Evolutionary conservation across 2,797 vertebrate genomes (phyloP).

Genomic region (Knipowitschia caucasica): DNA sequence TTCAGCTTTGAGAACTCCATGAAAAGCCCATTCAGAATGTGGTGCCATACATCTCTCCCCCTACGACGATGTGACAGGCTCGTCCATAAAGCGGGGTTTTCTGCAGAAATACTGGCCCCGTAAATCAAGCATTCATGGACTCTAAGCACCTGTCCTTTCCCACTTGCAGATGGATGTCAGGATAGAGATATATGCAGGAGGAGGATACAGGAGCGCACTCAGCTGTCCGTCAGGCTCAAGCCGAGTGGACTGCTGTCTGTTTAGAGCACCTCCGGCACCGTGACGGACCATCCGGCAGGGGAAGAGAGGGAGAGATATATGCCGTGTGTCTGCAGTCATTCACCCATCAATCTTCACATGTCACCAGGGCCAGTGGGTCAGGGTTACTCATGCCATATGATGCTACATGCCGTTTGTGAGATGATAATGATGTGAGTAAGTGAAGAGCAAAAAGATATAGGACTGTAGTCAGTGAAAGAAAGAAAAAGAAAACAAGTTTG

Average conservation of each 20-base stretch:
- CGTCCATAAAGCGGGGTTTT: constrained; percentile 33
- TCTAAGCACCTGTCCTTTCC: constrained; percentile 27
- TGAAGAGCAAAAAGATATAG: neutral
- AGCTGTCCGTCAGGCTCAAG: constrained; percentile 52
- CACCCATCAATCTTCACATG: neutral
- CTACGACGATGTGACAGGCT: constrained; percentile 27
- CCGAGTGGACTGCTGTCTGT: constrained; percentile 38
- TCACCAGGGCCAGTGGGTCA: neutral
- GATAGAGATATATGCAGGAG: constrained; percentile 31
- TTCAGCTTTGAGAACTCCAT: neutral
- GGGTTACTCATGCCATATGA: neutral
- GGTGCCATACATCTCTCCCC: constrained; percentile 17
- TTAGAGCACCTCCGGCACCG: constrained; percentile 16
- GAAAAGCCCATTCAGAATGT: constrained; percentile 7
- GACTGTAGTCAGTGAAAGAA: too few relatives aligned
- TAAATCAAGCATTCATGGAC: constrained; percentile 49
- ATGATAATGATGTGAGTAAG: neutral
- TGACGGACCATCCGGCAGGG: constrained; percentile 36
- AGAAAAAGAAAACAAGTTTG: too few relatives aligned
- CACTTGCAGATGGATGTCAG: constrained; percentile 38
- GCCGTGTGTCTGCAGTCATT: neutral
- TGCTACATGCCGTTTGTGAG: neutral
- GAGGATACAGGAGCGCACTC: constrained; percentile 28
- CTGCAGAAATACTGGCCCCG: constrained; percentile 34
- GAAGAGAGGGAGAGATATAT: neutral